Evolutionary conservation across 1,140 invertebrate genomes (phyloP).

Genomic region (Aphelenchoides fujianensis): DNA sequence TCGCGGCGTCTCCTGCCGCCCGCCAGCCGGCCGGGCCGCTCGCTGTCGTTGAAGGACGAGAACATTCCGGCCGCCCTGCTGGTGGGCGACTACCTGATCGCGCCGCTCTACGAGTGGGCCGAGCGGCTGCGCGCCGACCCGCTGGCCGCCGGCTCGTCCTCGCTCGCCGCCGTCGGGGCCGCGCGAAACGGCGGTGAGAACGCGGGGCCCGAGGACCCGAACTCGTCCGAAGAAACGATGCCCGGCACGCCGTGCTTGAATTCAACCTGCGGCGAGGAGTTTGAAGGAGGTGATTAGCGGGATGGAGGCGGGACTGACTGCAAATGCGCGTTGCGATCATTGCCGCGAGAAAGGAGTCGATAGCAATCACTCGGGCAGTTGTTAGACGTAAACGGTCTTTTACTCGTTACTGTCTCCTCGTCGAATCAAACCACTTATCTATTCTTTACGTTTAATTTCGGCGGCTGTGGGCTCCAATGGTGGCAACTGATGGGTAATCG

Average conservation of each 20-base stretch:
- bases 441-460: no score
- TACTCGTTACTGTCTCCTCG: no score
- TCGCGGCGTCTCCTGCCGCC: not conserved
- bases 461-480: no score
- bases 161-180: not conserved
- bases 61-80: conserved; percentile 43
- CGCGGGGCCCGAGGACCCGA: not conserved
- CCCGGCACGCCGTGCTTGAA: conserved; percentile 18
- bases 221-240: conserved; percentile 8
- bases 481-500: no score
- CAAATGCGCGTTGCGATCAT: no score
- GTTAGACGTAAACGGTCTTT: no score
- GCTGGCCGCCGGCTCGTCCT: not conserved
- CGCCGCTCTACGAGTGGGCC: conserved; percentile 56
- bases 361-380: no score
- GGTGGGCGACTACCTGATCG: conserved; percentile 60
- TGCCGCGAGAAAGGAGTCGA: no score
- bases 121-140: conserved; percentile 36
- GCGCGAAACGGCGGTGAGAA: not conserved
- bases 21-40: conserved; percentile 18
- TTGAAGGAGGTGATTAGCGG: conserved; percentile 1
- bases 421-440: no score
- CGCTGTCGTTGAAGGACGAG: conserved; percentile 36
- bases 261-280: conserved; percentile 6
- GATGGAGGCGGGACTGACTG: no score